A percentile compares a stretch with the other conserved stretches of the same genome.
phyloP scores from a whole-genome alignment of 2,797 vertebrate genomes.

The Discoglossus pictus region DNA sequence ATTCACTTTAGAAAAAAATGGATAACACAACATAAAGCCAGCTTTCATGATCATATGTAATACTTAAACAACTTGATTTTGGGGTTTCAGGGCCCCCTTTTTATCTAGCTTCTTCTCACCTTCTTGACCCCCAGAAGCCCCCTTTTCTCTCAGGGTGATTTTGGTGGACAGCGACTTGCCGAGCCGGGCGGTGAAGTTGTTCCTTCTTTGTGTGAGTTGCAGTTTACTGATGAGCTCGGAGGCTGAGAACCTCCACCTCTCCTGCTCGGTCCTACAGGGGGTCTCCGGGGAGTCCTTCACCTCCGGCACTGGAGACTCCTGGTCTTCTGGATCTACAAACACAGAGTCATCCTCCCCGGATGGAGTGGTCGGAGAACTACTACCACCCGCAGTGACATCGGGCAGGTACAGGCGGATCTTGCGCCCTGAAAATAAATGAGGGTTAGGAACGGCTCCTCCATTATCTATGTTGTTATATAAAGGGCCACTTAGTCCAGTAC shows the following conservation, averaged over 20 bases:
- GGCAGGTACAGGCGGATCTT: slow-evolving; percentile 86
- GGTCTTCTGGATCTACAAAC: slow-evolving; percentile 70
- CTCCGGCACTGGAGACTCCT: slow-evolving; percentile 63
- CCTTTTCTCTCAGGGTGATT: slow-evolving; percentile 71
- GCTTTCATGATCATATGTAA: too few relatives aligned
- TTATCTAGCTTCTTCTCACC: too few relatives aligned
- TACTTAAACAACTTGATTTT: too few relatives aligned
- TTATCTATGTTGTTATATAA: too few relatives aligned
- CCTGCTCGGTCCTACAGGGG: slow-evolving; percentile 70
- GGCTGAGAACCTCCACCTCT: slow-evolving; percentile 85
- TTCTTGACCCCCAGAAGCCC: slow-evolving; percentile 63
- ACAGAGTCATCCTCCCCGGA: slow-evolving; percentile 70
- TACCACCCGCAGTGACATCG: slow-evolving; percentile 71
- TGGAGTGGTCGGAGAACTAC: slow-evolving; percentile 67
- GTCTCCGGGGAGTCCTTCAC: slow-evolving; percentile 28
- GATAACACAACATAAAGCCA: too few relatives aligned
- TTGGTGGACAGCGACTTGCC: slow-evolving; percentile 81
- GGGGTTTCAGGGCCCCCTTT: too few relatives aligned
- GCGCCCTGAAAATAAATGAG: slow-evolving; percentile 77
- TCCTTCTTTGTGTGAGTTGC: slow-evolving; percentile 81
- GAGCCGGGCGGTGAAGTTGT: slow-evolving; percentile 81
- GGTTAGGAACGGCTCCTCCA: neutral
- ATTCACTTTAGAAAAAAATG: too few relatives aligned
- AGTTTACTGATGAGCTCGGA: slow-evolving; percentile 86
- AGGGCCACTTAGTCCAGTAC: too few relatives aligned